phyloP scores from a whole-genome alignment of 2,113 vertebrate species.

The Tupaia tana region DNA sequence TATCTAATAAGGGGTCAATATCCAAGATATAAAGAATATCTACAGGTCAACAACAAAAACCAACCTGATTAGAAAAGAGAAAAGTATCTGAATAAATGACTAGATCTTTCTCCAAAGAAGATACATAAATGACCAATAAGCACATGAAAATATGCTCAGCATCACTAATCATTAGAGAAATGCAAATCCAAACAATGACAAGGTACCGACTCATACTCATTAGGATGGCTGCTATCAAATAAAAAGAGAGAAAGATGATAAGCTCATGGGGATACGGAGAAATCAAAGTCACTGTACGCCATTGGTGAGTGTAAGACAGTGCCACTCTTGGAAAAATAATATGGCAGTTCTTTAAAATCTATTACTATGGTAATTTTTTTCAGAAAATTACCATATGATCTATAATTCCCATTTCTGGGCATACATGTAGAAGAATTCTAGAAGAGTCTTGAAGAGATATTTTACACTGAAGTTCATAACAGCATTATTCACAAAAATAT shows the following conservation, averaged over 20 bases:
- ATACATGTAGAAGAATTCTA: not conserved
- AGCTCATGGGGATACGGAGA: not conserved
- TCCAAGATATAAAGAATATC: not conserved
- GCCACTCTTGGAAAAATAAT: not conserved
- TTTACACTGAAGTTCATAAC: not conserved
- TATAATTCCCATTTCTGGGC: not conserved
- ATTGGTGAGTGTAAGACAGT: not conserved
- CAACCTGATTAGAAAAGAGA: not conserved
- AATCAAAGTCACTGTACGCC: not conserved
- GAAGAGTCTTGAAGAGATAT: not conserved
- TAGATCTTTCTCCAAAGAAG: constrained; percentile 4
- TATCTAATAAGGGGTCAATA: not conserved
- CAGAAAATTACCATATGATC: not conserved
- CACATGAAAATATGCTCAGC: not conserved
- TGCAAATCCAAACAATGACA: not conserved
- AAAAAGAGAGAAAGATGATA: not conserved
- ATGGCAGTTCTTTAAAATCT: not conserved
- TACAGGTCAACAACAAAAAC: not conserved
- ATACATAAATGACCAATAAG: not conserved
- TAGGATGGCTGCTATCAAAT: not conserved
- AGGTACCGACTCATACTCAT: not conserved
- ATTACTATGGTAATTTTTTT: no score
- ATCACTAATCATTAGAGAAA: not conserved
- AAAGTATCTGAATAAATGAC: not conserved
- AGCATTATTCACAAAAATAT: not conserved